Base-by-base conservation (phyloP, 2,113 vertebrate species). In the Ascaphus truei region DNA sequence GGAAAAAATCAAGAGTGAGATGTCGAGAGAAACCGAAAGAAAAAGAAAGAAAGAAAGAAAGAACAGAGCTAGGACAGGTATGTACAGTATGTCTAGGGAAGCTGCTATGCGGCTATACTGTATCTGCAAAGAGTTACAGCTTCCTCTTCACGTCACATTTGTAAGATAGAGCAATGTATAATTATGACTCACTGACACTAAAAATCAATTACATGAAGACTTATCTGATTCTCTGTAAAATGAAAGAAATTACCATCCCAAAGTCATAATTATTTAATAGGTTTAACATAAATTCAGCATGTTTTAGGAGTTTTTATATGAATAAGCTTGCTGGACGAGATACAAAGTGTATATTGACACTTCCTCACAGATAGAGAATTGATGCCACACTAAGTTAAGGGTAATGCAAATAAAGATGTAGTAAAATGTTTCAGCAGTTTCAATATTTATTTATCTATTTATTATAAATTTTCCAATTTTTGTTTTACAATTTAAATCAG, bases 101-200 rank as follows among this genome's bases (percentile, higher is more conserved):
- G 76, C 74, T 72, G 71, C 39, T 2, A n/a, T 75, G 79, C 78
- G 79, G 79, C 89, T 81, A 89, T 86, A 84, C 83, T 22, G 83
- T 72, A 86, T 79, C 83, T 92, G 80, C 48, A 87, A 93, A 94
- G 94, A 93, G 91, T 92, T 86, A 94, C 85, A 96, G 96, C 95
- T 94, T 95, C 95, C 94, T 96, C 95, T 97, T 95, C 91, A 93
- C 96, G 94, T 83, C 89, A 86, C 83, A 84, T 77, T 79, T 80
- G 82, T 86, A 87, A 93, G 82, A 86, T 81, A 84, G 83, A 60
- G 16, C 29, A 59, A 31, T 50, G 33, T 13, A 22, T 18, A 45
- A 67, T 43, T 15, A 37, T 41, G 52, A 13, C 39, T 61, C 25
- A 5, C 18, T 51, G 43, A 57, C 27, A 33, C 6, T 15, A n/a